Conservation (phyloP, 2,888 invertebrate genomes). For the Strigamia crassipes region DNA sequence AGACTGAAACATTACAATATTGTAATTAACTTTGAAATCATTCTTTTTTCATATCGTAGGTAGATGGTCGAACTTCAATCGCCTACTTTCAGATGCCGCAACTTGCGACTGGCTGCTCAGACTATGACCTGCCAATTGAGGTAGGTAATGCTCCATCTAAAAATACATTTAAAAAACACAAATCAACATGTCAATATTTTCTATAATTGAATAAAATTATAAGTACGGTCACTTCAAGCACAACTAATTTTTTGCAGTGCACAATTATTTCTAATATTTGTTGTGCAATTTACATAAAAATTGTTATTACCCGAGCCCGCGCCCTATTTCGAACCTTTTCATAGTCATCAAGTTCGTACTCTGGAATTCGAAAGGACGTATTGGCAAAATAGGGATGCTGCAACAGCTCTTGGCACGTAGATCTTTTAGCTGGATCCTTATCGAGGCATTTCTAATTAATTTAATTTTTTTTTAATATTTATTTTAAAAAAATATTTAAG, state of each 20-base stretch:
- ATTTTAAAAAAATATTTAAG: not conserved
- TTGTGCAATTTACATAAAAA: not conserved
- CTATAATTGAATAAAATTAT: not conserved
- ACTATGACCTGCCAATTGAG: slow-evolving; percentile 66
- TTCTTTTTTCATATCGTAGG: slow-evolving; percentile 70
- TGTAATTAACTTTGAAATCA: slow-evolving; percentile 52
- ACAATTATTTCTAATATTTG: not conserved
- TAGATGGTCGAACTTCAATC: slow-evolving; percentile 58
- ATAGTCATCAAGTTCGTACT: slow-evolving; percentile 69
- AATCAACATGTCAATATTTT: not conserved
- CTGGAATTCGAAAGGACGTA: slow-evolving; percentile 77
- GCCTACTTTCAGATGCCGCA: slow-evolving; percentile 54
- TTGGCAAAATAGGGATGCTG: slow-evolving; percentile 91
- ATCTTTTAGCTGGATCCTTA: slow-evolving; percentile 88
- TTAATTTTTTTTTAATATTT: slow-evolving; percentile 56
- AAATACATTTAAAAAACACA: slow-evolving; percentile 52
- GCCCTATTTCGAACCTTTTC: slow-evolving; percentile 66
- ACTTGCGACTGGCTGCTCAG: slow-evolving; percentile 49
- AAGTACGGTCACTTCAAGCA: not conserved
- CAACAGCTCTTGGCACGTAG: slow-evolving; percentile 88
- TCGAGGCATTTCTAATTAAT: slow-evolving; percentile 84
- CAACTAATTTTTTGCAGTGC: slow-evolving; percentile 8
- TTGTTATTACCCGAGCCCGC: slow-evolving; percentile 66
- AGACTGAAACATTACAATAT: not conserved
- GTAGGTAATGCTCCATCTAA: slow-evolving; percentile 65